These are phyloP conservation scores for Phrynocephalus versicolor DNA, from an alignment of 2,113 vertebrate species.

Conservation along the genomic window DNA sequence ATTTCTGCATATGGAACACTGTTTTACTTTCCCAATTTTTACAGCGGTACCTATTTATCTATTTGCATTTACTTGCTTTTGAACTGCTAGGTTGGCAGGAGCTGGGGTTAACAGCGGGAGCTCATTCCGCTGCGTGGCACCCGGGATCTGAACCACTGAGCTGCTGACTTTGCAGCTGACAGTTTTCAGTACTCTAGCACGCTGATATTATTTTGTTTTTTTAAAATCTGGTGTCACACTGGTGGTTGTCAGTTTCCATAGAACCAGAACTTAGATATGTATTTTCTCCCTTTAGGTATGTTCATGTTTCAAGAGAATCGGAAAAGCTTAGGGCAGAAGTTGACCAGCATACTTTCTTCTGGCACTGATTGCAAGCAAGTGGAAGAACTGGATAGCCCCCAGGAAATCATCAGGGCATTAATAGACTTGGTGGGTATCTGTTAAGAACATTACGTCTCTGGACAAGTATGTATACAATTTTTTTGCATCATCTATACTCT, in stretches of 20 bases:
- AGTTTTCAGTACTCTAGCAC: too few relatives aligned
- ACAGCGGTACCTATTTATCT: too few relatives aligned
- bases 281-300: conserved; percentile 42
- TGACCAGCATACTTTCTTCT: conserved; percentile 76
- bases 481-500: background rate
- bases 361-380: conserved; percentile 64
- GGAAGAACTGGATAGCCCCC: conserved; percentile 68
- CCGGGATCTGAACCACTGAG: too few relatives aligned
- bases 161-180: too few relatives aligned
- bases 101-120: too few relatives aligned
- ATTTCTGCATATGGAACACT: too few relatives aligned
- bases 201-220: background rate
- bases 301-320: conserved; percentile 38
- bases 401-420: conserved; percentile 79
- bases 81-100: too few relatives aligned
- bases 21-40: too few relatives aligned
- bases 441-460: accelerated
- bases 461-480: background rate
- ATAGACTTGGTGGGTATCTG: conserved; percentile 84
- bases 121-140: too few relatives aligned
- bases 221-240: background rate
- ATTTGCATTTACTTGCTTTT: too few relatives aligned
- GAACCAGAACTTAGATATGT: background rate
- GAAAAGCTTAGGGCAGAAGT: conserved; percentile 73
- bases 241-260: background rate